Base-by-base conservation (phyloP, 2,888 invertebrate genomes). In the Achlya flavicornis region DNA sequence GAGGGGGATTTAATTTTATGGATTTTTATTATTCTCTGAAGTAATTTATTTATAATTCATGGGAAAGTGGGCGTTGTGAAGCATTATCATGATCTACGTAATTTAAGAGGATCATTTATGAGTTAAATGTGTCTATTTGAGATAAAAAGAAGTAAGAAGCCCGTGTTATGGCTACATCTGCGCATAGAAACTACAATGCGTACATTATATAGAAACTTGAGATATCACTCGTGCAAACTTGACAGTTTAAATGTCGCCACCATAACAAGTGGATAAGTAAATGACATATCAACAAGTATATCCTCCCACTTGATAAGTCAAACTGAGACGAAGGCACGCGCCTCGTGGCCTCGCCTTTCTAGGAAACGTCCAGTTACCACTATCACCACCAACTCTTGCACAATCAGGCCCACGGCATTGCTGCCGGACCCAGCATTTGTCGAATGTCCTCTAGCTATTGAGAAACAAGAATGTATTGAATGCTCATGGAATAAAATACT, bases 311-410 rank as follows among this genome's bases (percentile, higher is more conserved):
- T 19, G 19, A 1, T 46, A 4, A 46, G 46, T 4, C 48, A n/a
- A 48, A 10, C 16, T 53, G 4, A 7, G n/a, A 58, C n/a, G 3
- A 26, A 35, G 68, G 64, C 65, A 61, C 70, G 65, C 62, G 63
- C 35, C 46, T 65, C 5, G 46, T 53, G 73, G 62, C 74, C 74
- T 76, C 69, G 74, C 69, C 67, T 16, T 76, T 72, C 74, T 73
- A 63, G 67, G 74, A 74, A 74, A 64, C 68, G 67, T 14, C 69
- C 69, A 61, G 65, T 64, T 46, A 53, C 53, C 53, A 53, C 19
- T 53, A 53, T n/a, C 19, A 53, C 16, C 16, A 16, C 19, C 19
- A 10, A 53, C 10, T 53, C 8, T 53, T 53, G 53, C 53, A 53
- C 53, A 53, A 53, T 16, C 10, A 19, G 7, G 16, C 46, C 46